These are phyloP conservation scores for Microctonus hyperodae DNA, from an alignment of 2,888 invertebrate genomes.

Conservation along the genomic window DNA sequence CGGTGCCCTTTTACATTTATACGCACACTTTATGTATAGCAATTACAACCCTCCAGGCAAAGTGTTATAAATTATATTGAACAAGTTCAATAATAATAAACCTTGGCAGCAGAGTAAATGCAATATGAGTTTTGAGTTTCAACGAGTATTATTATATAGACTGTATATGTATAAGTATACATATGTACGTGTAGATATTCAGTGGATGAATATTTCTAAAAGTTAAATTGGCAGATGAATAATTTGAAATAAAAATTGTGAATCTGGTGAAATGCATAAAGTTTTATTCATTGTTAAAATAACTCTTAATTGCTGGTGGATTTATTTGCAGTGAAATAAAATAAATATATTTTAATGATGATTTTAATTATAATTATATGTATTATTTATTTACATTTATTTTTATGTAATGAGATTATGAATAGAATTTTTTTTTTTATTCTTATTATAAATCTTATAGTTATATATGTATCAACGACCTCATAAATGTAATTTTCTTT, in stretches of 20 bases:
- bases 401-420: background rate
- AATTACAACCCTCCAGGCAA: background rate
- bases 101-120: background rate
- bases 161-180: too few species aligned
- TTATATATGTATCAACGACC: conserved; percentile 18
- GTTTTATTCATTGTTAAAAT: too few species aligned
- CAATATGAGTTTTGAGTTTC: background rate
- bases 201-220: too few species aligned
- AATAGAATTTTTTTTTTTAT: background rate
- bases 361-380: too few species aligned
- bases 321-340: too few species aligned
- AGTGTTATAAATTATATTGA: background rate
- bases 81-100: background rate
- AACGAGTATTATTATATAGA: too few species aligned
- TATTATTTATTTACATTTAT: background rate
- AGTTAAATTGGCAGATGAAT: too few species aligned
- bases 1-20: conserved; percentile 9
- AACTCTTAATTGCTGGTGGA: too few species aligned
- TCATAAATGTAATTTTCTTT: conserved; percentile 11
- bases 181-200: too few species aligned
- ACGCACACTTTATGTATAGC: conserved; percentile 1
- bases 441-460: background rate
- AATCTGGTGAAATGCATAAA: too few species aligned
- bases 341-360: too few species aligned
- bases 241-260: too few species aligned